phyloP scores from a whole-genome alignment of 2,888 invertebrate species.

The Agriopis marginaria region DNA sequence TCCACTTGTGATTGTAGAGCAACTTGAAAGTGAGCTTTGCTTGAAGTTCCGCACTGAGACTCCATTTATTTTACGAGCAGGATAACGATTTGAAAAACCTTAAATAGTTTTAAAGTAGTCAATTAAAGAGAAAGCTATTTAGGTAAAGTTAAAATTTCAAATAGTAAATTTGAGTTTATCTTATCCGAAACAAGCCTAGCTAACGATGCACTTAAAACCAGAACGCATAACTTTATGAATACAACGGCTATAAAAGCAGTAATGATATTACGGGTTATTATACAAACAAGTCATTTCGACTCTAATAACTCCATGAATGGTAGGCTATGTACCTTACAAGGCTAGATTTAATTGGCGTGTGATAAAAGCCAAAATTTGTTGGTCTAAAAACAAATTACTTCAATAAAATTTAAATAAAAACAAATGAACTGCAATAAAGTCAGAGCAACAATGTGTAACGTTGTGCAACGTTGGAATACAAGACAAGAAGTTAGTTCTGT shows the following conservation, averaged over 20 bases:
- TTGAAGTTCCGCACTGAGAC: conserved; percentile 47
- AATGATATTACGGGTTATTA: conserved; percentile 63
- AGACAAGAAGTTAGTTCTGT: not conserved
- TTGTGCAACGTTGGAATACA: not conserved
- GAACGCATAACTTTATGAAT: conserved; percentile 64
- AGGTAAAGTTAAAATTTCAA: conserved; percentile 52
- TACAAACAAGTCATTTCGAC: conserved; percentile 59
- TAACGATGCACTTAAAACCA: conserved; percentile 64
- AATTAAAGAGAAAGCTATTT: conserved; percentile 73
- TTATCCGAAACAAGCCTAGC: conserved; percentile 60
- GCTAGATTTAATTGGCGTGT: conserved; percentile 45
- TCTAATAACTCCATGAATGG: conserved; percentile 43
- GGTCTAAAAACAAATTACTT: conserved; percentile 2
- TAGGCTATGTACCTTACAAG: conserved; percentile 36
- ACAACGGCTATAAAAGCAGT: conserved; percentile 58
- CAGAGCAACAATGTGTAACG: not conserved
- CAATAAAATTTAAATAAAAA: not conserved
- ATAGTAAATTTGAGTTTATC: conserved; percentile 66
- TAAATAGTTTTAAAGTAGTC: conserved; percentile 66
- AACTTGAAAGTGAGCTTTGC: conserved; percentile 38
- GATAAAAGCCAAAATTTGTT: conserved; percentile 28
- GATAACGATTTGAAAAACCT: conserved; percentile 62
- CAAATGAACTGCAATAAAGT: not conserved
- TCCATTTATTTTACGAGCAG: conserved; percentile 66
- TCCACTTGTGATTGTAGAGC: not conserved